These are phyloP conservation scores for Carcharodon carcharias DNA, from an alignment of 2,797 vertebrate species.

Conservation along the genomic window DNA sequence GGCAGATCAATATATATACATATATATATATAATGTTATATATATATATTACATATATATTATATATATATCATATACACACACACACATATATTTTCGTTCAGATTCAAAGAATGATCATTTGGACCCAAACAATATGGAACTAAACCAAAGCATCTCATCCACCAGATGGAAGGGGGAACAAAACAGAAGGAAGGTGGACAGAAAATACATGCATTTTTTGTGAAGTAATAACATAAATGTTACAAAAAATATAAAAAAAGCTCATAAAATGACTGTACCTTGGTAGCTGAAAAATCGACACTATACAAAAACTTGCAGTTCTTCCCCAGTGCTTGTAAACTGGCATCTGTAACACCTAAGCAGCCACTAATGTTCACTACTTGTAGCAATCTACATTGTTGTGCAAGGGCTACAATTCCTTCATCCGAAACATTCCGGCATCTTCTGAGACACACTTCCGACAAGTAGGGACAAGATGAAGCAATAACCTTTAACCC, in stretches of 20 bases:
- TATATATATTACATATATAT: too few relatives aligned
- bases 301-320: slow-evolving; percentile 67
- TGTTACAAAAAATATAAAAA: neutral
- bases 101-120: neutral
- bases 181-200: neutral
- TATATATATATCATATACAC: too few relatives aligned
- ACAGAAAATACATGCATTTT: neutral
- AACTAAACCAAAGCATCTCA: neutral
- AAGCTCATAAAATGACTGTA: slow-evolving; percentile 43
- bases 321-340: slow-evolving; percentile 66
- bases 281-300: slow-evolving; percentile 70
- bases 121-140: neutral
- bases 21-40: too few relatives aligned
- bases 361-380: slow-evolving; percentile 65
- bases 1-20: neutral
- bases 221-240: neutral
- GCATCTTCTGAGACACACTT: slow-evolving; percentile 65
- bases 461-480: slow-evolving; percentile 62
- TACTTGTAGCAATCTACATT: slow-evolving; percentile 64
- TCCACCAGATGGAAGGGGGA: neutral
- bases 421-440: slow-evolving; percentile 64
- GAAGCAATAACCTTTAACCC: slow-evolving; percentile 65
- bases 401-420: slow-evolving; percentile 61
- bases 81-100: too few relatives aligned
- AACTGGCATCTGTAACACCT: slow-evolving; percentile 61